Conservation (phyloP, 2,113 vertebrate genomes). For the Petaurus breviceps region DNA sequence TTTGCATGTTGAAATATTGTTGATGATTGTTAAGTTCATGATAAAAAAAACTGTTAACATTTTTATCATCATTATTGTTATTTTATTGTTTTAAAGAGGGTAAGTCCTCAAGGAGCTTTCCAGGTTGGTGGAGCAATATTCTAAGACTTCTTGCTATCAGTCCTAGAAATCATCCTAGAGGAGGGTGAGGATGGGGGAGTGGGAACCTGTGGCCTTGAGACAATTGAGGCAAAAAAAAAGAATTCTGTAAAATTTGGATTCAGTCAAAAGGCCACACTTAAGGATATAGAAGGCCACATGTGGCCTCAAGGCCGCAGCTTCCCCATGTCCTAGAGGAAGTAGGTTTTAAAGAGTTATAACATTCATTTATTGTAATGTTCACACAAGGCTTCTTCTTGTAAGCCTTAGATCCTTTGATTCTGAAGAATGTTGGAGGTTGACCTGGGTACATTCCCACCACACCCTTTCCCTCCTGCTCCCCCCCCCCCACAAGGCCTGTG, state of each 20-base stretch:
- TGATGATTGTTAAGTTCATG: neutral
- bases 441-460: neutral
- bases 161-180: neutral
- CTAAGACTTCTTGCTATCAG: neutral
- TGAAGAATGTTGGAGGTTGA: neutral
- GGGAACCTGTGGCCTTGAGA: too few species aligned
- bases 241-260: too few species aligned
- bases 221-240: too few species aligned
- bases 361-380: neutral
- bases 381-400: neutral
- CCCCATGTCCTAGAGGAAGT: neutral
- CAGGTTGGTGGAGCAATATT: neutral
- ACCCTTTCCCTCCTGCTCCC: too few species aligned
- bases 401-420: neutral
- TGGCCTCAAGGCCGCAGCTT: too few species aligned
- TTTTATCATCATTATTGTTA: neutral
- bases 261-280: too few species aligned
- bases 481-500: neutral
- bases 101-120: neutral
- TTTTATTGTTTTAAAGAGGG: neutral
- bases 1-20: neutral
- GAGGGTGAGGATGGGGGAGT: neutral
- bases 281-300: too few species aligned
- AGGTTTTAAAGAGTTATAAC: slow-evolving; percentile 32
- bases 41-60: neutral